Evolutionary conservation across 2,113 vertebrate genomes (phyloP).

Genomic region (Coregonus clupeaformis): DNA sequence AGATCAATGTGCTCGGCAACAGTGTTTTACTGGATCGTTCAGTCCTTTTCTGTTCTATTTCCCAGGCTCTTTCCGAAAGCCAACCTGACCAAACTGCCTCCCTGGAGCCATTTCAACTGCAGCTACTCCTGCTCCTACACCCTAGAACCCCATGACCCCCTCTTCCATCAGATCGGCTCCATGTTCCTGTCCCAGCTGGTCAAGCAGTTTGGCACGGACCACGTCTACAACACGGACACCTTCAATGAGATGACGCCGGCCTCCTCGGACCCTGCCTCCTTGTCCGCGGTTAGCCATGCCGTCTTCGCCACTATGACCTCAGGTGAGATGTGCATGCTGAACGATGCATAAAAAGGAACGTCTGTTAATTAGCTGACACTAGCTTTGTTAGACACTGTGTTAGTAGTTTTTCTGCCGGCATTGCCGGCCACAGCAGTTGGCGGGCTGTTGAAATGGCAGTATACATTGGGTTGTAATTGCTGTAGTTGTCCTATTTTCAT

Average conservation of each 20-base stretch:
- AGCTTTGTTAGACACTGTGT: not conserved
- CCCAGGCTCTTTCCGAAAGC: conserved; percentile 83
- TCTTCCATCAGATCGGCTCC: conserved; percentile 86
- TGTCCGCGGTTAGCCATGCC: conserved; percentile 79
- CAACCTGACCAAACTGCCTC: conserved; percentile 81
- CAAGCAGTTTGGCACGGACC: conserved; percentile 87
- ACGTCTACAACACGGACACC: conserved; percentile 92
- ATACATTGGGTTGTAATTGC: not conserved
- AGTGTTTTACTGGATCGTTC: not conserved
- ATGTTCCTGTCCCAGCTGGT: conserved; percentile 85
- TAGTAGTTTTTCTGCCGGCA: not conserved
- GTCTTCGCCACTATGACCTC: conserved; percentile 85
- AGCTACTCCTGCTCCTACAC: conserved; percentile 87
- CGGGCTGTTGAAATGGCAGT: conserved; percentile 4
- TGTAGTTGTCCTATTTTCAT: conserved; percentile 33
- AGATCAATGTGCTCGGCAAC: too few relatives aligned
- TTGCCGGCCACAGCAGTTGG: not conserved
- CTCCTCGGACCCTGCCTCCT: conserved; percentile 84
- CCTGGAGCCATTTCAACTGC: conserved; percentile 93
- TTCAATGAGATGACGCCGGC: conserved; percentile 95
- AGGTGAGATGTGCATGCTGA: conserved; percentile 69
- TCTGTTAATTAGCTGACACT: not conserved
- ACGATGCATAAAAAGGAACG: too few relatives aligned
- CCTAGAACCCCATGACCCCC: conserved; percentile 84
- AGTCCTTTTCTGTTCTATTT: conserved; percentile 5